Evolutionary conservation across 2,113 vertebrate species (phyloP).

Genomic region (Phycodurus eques): DNA sequence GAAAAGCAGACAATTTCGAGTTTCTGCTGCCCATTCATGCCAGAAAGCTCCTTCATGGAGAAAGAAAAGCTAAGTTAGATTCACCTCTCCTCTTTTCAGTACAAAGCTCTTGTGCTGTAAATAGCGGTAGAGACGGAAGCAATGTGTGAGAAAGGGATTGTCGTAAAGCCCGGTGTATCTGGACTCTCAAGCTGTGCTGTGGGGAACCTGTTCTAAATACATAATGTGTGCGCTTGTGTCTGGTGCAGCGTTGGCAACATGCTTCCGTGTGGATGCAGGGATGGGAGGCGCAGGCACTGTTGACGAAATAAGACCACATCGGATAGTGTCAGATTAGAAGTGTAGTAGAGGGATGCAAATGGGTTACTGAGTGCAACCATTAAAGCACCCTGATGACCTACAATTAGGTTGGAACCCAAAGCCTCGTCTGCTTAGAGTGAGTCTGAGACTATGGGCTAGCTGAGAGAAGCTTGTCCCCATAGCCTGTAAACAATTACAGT

Average conservation of each 20-base stretch:
- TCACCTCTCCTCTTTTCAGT: not conserved
- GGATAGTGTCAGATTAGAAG: constrained; percentile 41
- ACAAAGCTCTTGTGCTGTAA: constrained; percentile 18
- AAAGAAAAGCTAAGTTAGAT: not conserved
- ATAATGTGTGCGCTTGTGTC: constrained; percentile 36
- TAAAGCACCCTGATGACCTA: constrained; percentile 50
- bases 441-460: constrained; percentile 40
- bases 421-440: constrained; percentile 36
- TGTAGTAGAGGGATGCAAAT: constrained; percentile 41
- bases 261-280: constrained; percentile 14
- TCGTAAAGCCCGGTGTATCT: constrained; percentile 32
- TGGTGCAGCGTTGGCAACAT: constrained; percentile 22
- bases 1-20: not conserved
- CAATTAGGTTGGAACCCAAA: constrained; percentile 52
- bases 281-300: constrained; percentile 11
- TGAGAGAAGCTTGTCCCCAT: constrained; percentile 8
- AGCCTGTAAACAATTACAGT: constrained; percentile 9
- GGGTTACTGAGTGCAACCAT: constrained; percentile 43
- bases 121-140: constrained; percentile 21
- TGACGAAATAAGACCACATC: constrained; percentile 39
- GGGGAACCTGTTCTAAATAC: constrained; percentile 58
- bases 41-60: not conserved
- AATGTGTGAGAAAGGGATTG: constrained; percentile 46
- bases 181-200: constrained; percentile 45
- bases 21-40: not conserved